Evolutionary conservation across 1,140 invertebrate genomes (phyloP).

Genomic region (Arctopsyche grandis): DNA sequence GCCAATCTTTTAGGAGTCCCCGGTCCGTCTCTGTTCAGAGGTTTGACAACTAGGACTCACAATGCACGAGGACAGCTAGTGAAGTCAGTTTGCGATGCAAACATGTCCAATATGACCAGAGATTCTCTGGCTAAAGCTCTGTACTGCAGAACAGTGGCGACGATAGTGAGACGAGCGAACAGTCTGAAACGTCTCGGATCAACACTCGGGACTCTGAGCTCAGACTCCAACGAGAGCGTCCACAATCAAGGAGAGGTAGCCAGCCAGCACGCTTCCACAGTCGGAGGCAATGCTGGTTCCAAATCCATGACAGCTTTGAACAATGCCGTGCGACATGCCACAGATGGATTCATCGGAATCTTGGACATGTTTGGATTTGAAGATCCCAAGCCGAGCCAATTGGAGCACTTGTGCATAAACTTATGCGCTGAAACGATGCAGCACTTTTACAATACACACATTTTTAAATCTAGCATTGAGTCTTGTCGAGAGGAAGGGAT

Average conservation of each 20-base stretch:
- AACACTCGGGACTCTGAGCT: constrained; percentile 87
- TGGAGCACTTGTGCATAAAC: constrained; percentile 95
- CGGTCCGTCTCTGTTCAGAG: constrained; percentile 78
- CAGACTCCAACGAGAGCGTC: constrained; percentile 91
- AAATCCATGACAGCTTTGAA: constrained; percentile 92
- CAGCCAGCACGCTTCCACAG: constrained; percentile 88
- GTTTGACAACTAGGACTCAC: constrained; percentile 85
- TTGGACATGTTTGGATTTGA: constrained; percentile 97
- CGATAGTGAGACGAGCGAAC: constrained; percentile 91
- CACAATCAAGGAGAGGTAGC: constrained; percentile 87
- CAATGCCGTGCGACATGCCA: constrained; percentile 92
- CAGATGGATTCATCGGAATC: constrained; percentile 94
- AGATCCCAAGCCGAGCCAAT: constrained; percentile 87
- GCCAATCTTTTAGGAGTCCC: constrained; percentile 86
- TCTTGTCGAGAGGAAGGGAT: constrained; percentile 94
- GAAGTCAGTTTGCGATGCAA: constrained; percentile 84
- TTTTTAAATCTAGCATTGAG: constrained; percentile 94
- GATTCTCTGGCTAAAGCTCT: constrained; percentile 92
- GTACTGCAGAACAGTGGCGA: constrained; percentile 94
- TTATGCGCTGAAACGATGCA: constrained; percentile 97
- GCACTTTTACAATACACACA: constrained; percentile 96
- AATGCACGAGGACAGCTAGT: constrained; percentile 85
- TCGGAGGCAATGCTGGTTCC: constrained; percentile 82
- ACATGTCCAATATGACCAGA: constrained; percentile 85
- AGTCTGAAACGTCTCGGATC: constrained; percentile 89